Conservation (phyloP, 1,140 invertebrate species). For the Drosophila nigromelanica region DNA sequence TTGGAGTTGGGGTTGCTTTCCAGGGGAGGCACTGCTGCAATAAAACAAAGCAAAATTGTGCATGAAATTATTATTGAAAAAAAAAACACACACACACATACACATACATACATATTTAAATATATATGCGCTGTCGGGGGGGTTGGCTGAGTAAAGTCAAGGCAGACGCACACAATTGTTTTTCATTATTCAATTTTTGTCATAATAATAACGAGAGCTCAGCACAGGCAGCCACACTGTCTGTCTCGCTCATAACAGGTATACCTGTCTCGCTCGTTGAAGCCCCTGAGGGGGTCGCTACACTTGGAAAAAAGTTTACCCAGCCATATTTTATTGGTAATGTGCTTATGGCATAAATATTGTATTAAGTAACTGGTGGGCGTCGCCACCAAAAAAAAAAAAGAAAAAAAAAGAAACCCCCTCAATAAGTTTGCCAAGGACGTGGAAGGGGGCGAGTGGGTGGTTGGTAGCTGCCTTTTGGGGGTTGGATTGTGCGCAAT, state of each 20-base stretch:
- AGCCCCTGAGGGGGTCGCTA: constrained; percentile 30
- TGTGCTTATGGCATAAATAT: constrained; percentile 83
- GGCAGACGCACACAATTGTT: constrained; percentile 75
- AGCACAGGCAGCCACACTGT: constrained; percentile 34
- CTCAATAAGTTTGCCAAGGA: neutral
- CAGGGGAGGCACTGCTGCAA: constrained; percentile 37
- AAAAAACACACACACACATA: constrained; percentile 9
- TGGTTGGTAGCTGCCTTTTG: constrained; percentile 38
- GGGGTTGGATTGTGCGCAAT: constrained; percentile 79
- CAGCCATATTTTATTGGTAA: constrained; percentile 83
- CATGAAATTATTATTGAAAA: constrained; percentile 74
- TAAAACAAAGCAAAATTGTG: constrained; percentile 80
- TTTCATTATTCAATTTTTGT: constrained; percentile 82
- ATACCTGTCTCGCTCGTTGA: constrained; percentile 13
- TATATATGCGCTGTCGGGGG: constrained; percentile 3
- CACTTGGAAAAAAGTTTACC: constrained; percentile 66
- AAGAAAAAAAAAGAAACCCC: constrained; percentile 8
- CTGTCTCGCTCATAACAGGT: constrained; percentile 33
- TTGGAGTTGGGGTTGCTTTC: neutral
- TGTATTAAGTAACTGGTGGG: constrained; percentile 83
- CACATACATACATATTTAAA: neutral
- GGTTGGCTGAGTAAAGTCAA: constrained; percentile 40
- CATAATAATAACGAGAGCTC: constrained; percentile 58
- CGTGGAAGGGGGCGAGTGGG: constrained; percentile 13
- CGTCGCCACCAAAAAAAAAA: constrained; percentile 61